These are phyloP conservation scores for Megalurothrips usitatus DNA, from an alignment of 2,888 invertebrate genomes.

Conservation along the genomic window DNA sequence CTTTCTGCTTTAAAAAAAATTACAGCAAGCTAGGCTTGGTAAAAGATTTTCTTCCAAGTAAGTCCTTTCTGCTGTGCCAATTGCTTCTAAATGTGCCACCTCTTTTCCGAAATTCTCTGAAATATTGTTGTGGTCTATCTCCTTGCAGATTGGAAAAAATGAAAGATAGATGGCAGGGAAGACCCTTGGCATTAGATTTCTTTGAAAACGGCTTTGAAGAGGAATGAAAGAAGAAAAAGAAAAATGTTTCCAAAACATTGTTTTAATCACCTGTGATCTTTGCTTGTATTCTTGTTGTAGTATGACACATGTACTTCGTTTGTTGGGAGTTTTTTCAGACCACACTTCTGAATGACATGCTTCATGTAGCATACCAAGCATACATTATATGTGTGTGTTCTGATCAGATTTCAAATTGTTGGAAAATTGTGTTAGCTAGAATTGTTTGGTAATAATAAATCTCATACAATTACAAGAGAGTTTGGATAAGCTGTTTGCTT, in stretches of 20 bases:
- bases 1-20: background rate
- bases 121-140: background rate
- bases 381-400: no score
- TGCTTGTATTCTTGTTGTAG: background rate
- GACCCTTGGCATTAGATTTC: background rate
- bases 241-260: background rate
- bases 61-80: background rate
- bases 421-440: no score
- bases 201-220: background rate
- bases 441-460: no score
- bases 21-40: background rate
- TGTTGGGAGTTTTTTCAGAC: background rate
- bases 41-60: background rate
- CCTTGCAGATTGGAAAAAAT: slow-evolving; percentile 4
- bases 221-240: background rate
- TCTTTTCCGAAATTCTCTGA: background rate
- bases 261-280: background rate
- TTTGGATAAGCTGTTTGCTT: no score
- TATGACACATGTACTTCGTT: background rate
- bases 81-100: background rate
- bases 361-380: no score
- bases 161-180: slow-evolving; percentile 5
- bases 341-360: no score
- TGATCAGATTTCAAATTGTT: no score
- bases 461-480: background rate